Evolutionary conservation across 1,140 invertebrate species (phyloP), one percentile per base, ranked within the genome.

Genomic region (Drosophila biarmipes): DNA sequence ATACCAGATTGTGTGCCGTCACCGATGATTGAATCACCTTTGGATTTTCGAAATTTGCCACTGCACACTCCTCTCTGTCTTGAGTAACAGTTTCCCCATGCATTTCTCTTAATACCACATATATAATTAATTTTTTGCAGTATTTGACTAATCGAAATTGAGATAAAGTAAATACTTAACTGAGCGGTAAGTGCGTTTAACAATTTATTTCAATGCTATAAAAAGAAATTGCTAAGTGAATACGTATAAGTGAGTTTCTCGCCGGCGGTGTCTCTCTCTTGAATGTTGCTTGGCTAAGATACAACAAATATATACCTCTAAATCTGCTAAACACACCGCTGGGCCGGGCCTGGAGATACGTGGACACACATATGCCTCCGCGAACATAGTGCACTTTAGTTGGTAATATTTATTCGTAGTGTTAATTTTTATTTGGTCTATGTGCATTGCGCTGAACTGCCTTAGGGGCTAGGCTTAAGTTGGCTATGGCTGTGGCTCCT

Each of bases 1-100:
- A 79, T 49, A 67, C 51, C 43, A 45, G 54, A 71, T 48, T 72
- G 64, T 61, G 80, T 84, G 76, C 40, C 76, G 80, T 85, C 80
- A 85, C 73, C 80, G 80, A 73, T 80, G 80, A 85, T 85, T 85
- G 68, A 80, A 80, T 85, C 71, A 66, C 38, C 58, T 58, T 51
- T 43, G n/a, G 35, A 55, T 53, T 69, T 62, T 59, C 58, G 40
- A 55, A 67, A 63, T 43, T 71, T 53, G 43, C 42, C 57, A n/a
- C n/a, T n/a, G n/a, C 63, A 49, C 24, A 40, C 43, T 40, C 38
- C 55, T 46, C 61, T 48, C 40, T 35, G 45, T 24, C 46, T 51
- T 61, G 43, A 57, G 34, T 24, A 58, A 35, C 34, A 29, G 24
- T 66, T 61, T 49, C 45, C 29, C 31, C 62, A 27, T 43, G 51